These are phyloP conservation scores for Agapostemon virescens DNA, from an alignment of 2,888 invertebrate species.

Conservation along the genomic window DNA sequence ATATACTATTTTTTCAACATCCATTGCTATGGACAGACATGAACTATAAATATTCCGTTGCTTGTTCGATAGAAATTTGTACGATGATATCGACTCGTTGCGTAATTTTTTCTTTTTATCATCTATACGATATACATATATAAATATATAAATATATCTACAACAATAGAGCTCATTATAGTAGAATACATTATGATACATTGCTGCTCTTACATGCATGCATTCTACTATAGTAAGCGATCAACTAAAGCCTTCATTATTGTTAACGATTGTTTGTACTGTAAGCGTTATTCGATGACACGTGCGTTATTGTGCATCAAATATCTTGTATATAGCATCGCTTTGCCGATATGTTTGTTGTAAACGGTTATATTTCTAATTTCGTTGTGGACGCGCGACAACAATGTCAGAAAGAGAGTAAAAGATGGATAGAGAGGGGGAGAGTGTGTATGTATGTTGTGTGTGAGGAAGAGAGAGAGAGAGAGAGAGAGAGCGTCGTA, in stretches of 20 bases:
- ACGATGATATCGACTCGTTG: constrained; percentile 21
- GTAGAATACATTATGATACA: not conserved
- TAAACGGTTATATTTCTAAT: constrained; percentile 22
- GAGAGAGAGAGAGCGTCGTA: not conserved
- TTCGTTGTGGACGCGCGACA: constrained; percentile 14
- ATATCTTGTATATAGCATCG: constrained; percentile 45
- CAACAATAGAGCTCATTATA: not conserved
- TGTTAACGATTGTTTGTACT: constrained; percentile 45
- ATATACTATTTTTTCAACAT: constrained; percentile 19
- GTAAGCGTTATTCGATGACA: constrained; percentile 42
- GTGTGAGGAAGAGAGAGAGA: not conserved
- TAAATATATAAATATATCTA: constrained; percentile 28
- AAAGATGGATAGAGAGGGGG: not conserved
- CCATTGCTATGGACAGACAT: constrained; percentile 1
- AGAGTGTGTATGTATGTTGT: not conserved
- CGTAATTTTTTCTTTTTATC: constrained; percentile 38
- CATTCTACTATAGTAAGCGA: constrained; percentile 24
- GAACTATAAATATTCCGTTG: not conserved
- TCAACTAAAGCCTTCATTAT: constrained; percentile 28
- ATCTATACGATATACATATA: constrained; percentile 20
- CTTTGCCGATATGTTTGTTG: constrained; percentile 34
- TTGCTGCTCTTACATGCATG: not conserved
- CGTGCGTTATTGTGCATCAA: constrained; percentile 22
- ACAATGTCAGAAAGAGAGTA: constrained; percentile 29
- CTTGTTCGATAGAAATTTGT: constrained; percentile 25